Base-by-base conservation (phyloP, 2,888 invertebrate species). In the Platerodrilus igneus region DNA sequence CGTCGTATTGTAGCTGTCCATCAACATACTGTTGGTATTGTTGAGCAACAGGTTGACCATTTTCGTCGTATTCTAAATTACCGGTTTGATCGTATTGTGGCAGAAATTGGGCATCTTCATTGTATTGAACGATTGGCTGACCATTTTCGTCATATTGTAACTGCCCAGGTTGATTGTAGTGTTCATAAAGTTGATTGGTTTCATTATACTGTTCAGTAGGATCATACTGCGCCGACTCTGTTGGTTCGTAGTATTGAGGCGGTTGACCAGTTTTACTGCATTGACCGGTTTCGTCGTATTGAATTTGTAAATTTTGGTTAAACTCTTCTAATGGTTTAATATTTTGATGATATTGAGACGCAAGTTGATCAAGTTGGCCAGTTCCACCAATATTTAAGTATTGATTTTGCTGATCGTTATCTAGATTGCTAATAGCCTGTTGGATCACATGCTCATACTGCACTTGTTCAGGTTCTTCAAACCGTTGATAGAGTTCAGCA, bases 91-190 rank as follows among this genome's bases (percentile, higher is more conserved):
- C 34, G 23, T 42, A 48, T 11, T 48, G 34, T 15, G 18, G 10
- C 8, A 54, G 37, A 4, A 45, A 32, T 34, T 55, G 56, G 1
- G 49, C 54, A 39, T 50, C 48, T 45, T 51, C 52, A 29, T 58
- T 53, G 32, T 57, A 55, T 17, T 54, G 55, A 10, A 45, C 52
- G 17, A 53, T 35, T 9, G 47, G 46, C 32, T 57, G 56, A 4
- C 49, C 55, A 28, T 41, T 49, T 32, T 58, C 52, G 20, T 55
- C 52, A 32, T 56, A 57, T 6, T 20, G 33, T n/a, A n/a, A n/a
- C 15, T 22, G 27, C 3, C 32, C 18, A 4, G 37, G 40, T 32
- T 48, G 44, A 1, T 30, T 32, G 18, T 39, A 35, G 34, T 47
- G 43, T 19, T 50, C 47, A 19, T 51, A 51, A n/a, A n/a, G n/a